Conservation (phyloP, 2,888 invertebrate species). For the Oeneis ivallda region DNA sequence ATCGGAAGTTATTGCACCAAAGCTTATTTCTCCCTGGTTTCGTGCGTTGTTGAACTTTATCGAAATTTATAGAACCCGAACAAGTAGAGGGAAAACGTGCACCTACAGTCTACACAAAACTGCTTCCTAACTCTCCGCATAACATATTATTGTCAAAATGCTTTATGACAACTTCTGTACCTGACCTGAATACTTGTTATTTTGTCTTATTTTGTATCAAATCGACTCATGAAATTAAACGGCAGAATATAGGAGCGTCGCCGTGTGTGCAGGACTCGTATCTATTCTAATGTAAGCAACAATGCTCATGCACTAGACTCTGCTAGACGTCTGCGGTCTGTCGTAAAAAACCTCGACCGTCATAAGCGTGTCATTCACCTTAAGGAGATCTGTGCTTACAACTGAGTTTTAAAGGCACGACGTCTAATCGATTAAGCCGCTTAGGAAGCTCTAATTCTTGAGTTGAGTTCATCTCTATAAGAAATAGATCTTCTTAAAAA, state of each 20-base stretch:
- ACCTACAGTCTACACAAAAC: slow-evolving; percentile 9
- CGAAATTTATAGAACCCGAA: slow-evolving; percentile 30
- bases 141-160: not conserved
- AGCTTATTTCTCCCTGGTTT: slow-evolving; percentile 20
- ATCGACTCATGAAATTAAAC: not conserved
- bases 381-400: not conserved
- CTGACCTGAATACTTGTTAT: not conserved
- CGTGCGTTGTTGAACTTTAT: slow-evolving; percentile 30
- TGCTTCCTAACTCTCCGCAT: not conserved
- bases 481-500: not conserved
- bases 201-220: not conserved
- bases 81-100: slow-evolving; percentile 15
- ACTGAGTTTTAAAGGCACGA: not conserved
- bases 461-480: not conserved
- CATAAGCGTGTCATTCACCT: slow-evolving; percentile 14
- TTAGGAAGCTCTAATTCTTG: not conserved
- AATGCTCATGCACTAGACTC: slow-evolving; percentile 44
- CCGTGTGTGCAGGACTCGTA: slow-evolving; percentile 20
- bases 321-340: slow-evolving; percentile 46
- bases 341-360: slow-evolving; percentile 45
- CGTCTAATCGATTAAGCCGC: slow-evolving; percentile 2
- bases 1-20: slow-evolving; percentile 25
- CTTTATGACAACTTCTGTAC: no score
- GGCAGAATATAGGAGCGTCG: not conserved
- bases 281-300: slow-evolving; percentile 41